phyloP scores from a whole-genome alignment of 2,113 vertebrate genomes.

The Ciconia maguari region DNA sequence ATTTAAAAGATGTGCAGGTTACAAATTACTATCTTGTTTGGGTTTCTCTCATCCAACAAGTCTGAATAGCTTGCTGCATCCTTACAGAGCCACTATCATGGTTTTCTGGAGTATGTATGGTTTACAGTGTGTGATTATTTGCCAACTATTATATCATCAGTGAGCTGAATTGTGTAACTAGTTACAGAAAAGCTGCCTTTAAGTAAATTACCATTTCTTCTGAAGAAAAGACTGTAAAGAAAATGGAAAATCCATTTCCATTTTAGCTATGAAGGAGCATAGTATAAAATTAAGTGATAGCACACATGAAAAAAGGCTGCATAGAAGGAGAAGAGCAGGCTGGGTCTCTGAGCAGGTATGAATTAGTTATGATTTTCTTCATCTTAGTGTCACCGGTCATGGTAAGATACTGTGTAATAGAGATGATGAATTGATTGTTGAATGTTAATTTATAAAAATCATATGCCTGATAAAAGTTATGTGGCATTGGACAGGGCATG shows the following conservation, averaged over 20 bases:
- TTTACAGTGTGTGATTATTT: background rate
- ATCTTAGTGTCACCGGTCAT: background rate
- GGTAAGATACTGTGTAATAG: background rate
- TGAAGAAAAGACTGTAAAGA: background rate
- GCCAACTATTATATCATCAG: background rate
- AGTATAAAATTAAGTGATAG: background rate
- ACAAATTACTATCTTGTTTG: background rate
- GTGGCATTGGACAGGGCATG: background rate
- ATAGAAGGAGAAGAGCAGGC: background rate
- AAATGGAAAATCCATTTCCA: background rate
- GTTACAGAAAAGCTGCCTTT: background rate
- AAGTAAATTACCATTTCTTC: background rate
- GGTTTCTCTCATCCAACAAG: background rate
- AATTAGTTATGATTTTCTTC: background rate
- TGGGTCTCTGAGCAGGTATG: background rate
- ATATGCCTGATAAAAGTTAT: background rate
- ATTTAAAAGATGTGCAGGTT: background rate
- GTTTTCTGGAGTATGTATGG: background rate
- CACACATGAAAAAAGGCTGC: background rate
- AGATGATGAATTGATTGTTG: background rate
- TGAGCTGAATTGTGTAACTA: background rate
- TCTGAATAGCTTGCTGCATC: background rate
- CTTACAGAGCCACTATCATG: background rate
- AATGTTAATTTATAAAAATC: background rate
- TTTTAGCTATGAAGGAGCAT: background rate